phyloP scores from a whole-genome alignment of 2,888 invertebrate genomes.

The Eupithecia insigniata region DNA sequence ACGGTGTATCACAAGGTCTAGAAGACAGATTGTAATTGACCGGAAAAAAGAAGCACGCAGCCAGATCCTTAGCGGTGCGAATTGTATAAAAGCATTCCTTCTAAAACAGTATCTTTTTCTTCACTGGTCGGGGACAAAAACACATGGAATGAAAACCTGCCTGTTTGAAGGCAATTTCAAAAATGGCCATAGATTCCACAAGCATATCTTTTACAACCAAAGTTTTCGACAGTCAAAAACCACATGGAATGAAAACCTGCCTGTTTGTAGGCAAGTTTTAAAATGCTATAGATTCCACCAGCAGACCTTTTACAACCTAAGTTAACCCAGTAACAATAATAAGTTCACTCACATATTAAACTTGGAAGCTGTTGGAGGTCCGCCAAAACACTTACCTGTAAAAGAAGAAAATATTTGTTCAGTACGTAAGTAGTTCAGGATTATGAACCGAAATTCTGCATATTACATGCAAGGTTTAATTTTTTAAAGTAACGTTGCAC shows the following conservation, averaged over 20 bases:
- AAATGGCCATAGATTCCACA: not conserved
- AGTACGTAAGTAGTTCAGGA: conserved; percentile 35
- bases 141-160: not conserved
- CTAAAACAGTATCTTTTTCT: not conserved
- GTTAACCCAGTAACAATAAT: conserved; percentile 45
- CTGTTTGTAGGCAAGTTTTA: not conserved
- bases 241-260: not conserved
- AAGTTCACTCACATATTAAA: conserved; percentile 59
- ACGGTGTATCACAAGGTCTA: too few relatives aligned
- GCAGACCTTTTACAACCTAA: conserved; percentile 21
- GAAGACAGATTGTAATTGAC: too few relatives aligned
- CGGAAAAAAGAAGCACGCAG: too few relatives aligned
- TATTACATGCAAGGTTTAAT: conserved; percentile 32
- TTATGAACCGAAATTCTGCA: conserved; percentile 36
- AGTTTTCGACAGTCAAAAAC: too few relatives aligned
- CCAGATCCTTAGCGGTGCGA: too few relatives aligned
- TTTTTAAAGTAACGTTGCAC: conserved; percentile 20
- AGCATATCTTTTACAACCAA: conserved; percentile 19
- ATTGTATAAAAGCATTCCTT: too few relatives aligned
- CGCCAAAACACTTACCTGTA: conserved; percentile 53
- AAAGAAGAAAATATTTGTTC: conserved; percentile 51
- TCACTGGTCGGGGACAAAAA: not conserved
- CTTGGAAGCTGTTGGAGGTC: conserved; percentile 44
- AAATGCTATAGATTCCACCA: too few relatives aligned
- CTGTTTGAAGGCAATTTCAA: not conserved